These are phyloP conservation scores for Garrulus glandarius DNA, from an alignment of 2,797 vertebrate species.

Conservation along the genomic window DNA sequence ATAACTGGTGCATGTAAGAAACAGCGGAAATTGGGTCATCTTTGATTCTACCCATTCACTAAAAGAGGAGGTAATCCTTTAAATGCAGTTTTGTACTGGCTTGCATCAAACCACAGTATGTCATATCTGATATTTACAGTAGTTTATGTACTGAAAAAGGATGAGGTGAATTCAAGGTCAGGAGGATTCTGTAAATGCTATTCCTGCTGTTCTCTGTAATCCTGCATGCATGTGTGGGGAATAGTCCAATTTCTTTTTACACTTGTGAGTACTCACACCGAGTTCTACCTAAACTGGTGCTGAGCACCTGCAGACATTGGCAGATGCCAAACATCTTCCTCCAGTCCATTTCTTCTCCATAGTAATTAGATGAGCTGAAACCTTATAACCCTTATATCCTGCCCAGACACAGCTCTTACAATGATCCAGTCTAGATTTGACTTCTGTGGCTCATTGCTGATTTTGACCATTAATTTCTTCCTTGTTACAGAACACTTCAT, in stretches of 20 bases:
- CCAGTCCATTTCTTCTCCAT: not conserved
- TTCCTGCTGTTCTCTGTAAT: conserved; percentile 53
- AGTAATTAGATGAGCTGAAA: not conserved
- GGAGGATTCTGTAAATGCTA: conserved; percentile 47
- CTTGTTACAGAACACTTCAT: not conserved
- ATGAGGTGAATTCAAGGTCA: conserved; percentile 65
- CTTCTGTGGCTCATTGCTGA: not conserved
- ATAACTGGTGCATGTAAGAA: conserved; percentile 22
- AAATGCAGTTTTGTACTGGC: conserved; percentile 49
- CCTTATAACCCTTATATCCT: not conserved
- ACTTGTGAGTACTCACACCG: not conserved
- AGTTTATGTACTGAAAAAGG: conserved; percentile 59
- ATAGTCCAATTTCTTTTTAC: conserved; percentile 5
- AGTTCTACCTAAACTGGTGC: not conserved
- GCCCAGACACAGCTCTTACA: not conserved
- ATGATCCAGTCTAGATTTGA: not conserved
- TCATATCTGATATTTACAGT: conserved; percentile 59
- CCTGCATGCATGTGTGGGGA: not conserved
- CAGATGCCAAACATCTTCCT: not conserved
- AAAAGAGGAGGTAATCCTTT: conserved; percentile 23
- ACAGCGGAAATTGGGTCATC: not conserved
- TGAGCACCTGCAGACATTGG: conserved; percentile 9
- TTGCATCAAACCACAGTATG: conserved; percentile 56
- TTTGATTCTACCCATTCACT: conserved; percentile 16
- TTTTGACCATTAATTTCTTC: conserved; percentile 15